Conservation (phyloP, 2,113 vertebrate genomes). For the Paramisgurnus dabryanus region DNA sequence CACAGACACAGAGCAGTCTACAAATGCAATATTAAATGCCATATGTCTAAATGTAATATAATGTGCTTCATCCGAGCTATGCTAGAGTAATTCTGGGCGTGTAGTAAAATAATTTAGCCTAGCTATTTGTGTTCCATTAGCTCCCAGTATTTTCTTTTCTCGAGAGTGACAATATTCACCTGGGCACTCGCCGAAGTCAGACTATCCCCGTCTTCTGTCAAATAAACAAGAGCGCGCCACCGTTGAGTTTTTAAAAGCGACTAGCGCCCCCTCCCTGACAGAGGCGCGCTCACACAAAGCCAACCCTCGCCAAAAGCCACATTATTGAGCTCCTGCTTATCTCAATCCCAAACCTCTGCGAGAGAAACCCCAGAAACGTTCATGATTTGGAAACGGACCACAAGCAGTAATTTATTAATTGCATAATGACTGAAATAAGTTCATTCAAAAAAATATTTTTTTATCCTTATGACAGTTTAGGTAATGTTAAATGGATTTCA, state of each 20-base stretch:
- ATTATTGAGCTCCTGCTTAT: not conserved
- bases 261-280: slow-evolving; percentile 61
- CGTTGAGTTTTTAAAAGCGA: slow-evolving; percentile 50
- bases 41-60: not conserved
- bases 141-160: not conserved
- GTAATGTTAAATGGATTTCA: not conserved
- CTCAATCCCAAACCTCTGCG: not conserved
- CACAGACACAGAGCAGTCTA: not conserved
- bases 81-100: not conserved
- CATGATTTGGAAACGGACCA: not conserved
- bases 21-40: not conserved
- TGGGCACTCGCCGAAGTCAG: slow-evolving; percentile 40
- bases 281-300: slow-evolving; percentile 28
- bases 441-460: too few relatives aligned
- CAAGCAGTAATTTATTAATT: not conserved
- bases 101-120: not conserved
- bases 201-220: slow-evolving; percentile 38
- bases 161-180: slow-evolving; percentile 45
- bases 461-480: too few relatives aligned
- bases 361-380: not conserved
- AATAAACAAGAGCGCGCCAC: slow-evolving; percentile 39
- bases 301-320: not conserved
- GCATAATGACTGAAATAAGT: not conserved
- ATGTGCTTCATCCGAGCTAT: not conserved
- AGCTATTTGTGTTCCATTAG: not conserved